Evolutionary conservation across 2,797 vertebrate species (phyloP).

Genomic region (Scolopax rusticola): DNA sequence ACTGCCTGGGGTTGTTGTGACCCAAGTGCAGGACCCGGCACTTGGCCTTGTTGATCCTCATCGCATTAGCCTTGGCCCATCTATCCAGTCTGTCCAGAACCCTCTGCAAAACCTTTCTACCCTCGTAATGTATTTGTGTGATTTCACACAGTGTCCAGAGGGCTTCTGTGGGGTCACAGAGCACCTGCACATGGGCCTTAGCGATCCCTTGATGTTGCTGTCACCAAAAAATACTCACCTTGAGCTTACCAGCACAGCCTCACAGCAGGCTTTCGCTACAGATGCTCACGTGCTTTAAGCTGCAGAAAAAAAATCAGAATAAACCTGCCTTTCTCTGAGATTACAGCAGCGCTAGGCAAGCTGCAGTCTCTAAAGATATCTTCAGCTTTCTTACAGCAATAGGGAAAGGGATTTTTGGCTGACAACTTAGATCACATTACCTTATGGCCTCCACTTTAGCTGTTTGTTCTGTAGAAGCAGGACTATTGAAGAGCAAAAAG

Average conservation of each 20-base stretch:
- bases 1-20: no score
- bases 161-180: not conserved
- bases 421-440: slow-evolving; percentile 37
- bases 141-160: not conserved
- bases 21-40: no score
- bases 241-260: not conserved
- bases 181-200: not conserved
- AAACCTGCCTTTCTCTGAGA: not conserved
- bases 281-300: not conserved
- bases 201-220: not conserved
- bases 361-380: not conserved
- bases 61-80: no score
- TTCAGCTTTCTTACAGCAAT: not conserved
- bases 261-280: not conserved
- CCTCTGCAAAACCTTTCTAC: no score
- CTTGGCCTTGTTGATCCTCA: no score
- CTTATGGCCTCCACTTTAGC: not conserved
- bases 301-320: not conserved
- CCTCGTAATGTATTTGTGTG: not conserved
- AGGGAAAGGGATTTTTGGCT: slow-evolving; percentile 33
- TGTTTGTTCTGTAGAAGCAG: slow-evolving; percentile 25
- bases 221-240: not conserved
- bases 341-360: not conserved
- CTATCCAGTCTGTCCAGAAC: no score
- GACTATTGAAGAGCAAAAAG: slow-evolving; percentile 46